Base-by-base conservation (phyloP, 2,888 invertebrate genomes). In the Drosophila parthenogenetica region DNA sequence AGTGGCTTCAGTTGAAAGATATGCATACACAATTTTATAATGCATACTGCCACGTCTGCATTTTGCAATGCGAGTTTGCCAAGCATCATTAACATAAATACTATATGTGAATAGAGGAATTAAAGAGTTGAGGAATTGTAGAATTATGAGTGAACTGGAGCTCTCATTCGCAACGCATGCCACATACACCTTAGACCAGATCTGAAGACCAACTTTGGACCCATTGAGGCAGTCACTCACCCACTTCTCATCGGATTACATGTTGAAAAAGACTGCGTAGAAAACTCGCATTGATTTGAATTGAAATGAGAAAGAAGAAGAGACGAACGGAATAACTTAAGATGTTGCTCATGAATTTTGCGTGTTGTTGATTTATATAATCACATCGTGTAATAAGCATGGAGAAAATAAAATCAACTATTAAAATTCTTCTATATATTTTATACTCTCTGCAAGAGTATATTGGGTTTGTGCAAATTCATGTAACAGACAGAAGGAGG, bases 281-380 rank as follows among this genome's bases (percentile, higher is more conserved):
- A 40, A 17, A 61, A 66, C 43, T 51, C 49, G 77, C 71, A 80
- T 81, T 83, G 87, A 82, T 87, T 84, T 72, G 50, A 75, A 81
- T 84, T 78, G 46, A 57, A 66, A 87, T 77, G 74, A 71, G 79
- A 58, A 29, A 25, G 55, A 43, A 43, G 25, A 25, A 7, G 43
- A 43, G 57, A 53, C 16, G 32, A 49, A 64, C 25, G 48, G 50
- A 46, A n/a, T 25, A 13, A 19, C 45, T 40, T 46, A 73, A 64
- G 74, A 62, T 58, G 57, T 60, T 85, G 82, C 69, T 40, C 53
- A 37, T 10, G 19, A 37, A 49, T 7, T 42, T 58, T 86, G 84
- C 87, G 87, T 81, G 70, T 29, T 50, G 61, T 17, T 80, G 77
- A 83, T 86, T 77, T 69, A 80, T 80, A 80, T 86, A 77, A 81